These are phyloP conservation scores for Brachyrhaphis roseni DNA, from an alignment of 2,797 vertebrate species.

Conservation along the genomic window DNA sequence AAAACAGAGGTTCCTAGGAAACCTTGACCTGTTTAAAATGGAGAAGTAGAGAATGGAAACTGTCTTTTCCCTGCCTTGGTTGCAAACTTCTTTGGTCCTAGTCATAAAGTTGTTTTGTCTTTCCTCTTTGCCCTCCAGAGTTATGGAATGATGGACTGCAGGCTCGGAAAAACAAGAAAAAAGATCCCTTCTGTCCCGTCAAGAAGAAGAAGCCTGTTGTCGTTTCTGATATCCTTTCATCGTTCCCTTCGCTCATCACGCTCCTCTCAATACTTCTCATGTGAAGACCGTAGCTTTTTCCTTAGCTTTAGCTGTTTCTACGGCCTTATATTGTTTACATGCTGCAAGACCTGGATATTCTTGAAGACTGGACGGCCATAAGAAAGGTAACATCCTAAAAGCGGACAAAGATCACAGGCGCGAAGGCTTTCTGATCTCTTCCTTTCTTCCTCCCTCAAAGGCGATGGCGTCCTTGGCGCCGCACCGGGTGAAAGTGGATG, in stretches of 20 bases:
- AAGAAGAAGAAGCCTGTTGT: conserved; percentile 98
- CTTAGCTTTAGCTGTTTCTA: conserved; percentile 80
- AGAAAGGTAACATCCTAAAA: conserved; percentile 85
- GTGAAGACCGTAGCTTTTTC: conserved; percentile 26
- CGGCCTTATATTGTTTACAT: conserved; percentile 99
- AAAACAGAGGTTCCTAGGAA: not conserved
- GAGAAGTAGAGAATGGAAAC: not conserved
- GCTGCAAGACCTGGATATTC: conserved; percentile 98
- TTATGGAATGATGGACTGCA: conserved; percentile 98
- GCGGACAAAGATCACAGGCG: not conserved
- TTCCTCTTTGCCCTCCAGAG: conserved; percentile 77
- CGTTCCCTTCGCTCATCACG: not conserved
- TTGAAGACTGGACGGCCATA: conserved; percentile 99
- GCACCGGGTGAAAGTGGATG: conserved; percentile 93
- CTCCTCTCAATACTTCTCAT: not conserved
- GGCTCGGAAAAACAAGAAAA: conserved; percentile 94
- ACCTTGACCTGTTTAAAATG: not conserved
- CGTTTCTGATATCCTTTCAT: conserved; percentile 96
- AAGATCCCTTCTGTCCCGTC: conserved; percentile 96
- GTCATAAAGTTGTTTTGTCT: not conserved
- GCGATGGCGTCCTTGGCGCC: conserved; percentile 96
- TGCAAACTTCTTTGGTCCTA: no score
- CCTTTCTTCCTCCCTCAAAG: conserved; percentile 71
- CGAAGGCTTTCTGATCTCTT: conserved; percentile 33
- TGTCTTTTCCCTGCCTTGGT: no score